phyloP scores from a whole-genome alignment of 2,888 invertebrate species.

The Tupiocoris notatus region DNA sequence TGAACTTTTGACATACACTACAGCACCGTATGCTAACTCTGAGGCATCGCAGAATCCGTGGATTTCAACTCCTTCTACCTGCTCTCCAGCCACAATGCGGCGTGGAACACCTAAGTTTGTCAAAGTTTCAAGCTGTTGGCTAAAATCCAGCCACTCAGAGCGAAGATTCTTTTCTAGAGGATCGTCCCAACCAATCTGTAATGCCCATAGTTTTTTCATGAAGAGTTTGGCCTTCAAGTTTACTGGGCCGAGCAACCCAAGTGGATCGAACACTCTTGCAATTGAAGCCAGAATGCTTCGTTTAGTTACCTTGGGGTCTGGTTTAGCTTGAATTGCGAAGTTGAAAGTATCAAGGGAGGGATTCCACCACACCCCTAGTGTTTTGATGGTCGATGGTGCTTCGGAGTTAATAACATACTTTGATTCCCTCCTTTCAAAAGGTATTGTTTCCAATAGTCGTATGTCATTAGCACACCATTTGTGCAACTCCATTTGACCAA shows the following conservation, averaged over 20 bases:
- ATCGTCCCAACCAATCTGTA: background rate
- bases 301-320: background rate
- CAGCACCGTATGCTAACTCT: slow-evolving; percentile 27
- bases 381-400: slow-evolving; percentile 1
- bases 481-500: too few relatives aligned
- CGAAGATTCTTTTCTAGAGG: background rate
- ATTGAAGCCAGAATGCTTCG: background rate
- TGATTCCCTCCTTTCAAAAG: background rate
- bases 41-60: slow-evolving; percentile 37
- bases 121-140: background rate
- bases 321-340: background rate
- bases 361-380: slow-evolving; percentile 16
- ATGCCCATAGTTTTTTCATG: background rate
- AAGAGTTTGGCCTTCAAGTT: background rate
- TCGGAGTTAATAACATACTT: background rate
- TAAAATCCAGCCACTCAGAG: background rate
- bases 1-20: slow-evolving; percentile 5
- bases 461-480: slow-evolving; percentile 1
- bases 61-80: background rate
- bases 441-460: background rate
- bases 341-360: slow-evolving; percentile 13
- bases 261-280: background rate
- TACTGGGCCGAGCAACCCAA: background rate
- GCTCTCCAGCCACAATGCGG: background rate
- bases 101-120: background rate